phyloP scores from a whole-genome alignment of 2,797 vertebrate genomes.

The Odontamblyopus lacepedii region DNA sequence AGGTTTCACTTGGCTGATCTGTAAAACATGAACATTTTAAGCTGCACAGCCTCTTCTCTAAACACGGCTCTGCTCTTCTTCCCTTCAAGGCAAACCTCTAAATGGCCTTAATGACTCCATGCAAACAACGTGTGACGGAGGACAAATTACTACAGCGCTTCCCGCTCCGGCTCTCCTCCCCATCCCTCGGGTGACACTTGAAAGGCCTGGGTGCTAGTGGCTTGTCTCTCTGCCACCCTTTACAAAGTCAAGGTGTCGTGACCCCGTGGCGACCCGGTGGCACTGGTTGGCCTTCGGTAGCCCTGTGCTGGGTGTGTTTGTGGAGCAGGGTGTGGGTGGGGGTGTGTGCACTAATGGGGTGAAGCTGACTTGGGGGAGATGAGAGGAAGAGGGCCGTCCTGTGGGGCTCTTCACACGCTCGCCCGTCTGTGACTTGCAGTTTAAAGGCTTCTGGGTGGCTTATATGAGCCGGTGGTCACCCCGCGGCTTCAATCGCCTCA shows the following conservation, averaged over 20 bases:
- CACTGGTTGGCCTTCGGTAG: slow-evolving; percentile 39
- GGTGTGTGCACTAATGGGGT: slow-evolving; percentile 63
- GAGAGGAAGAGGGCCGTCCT: slow-evolving; percentile 67
- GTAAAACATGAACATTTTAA: slow-evolving; percentile 66
- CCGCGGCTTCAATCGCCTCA: slow-evolving; percentile 68
- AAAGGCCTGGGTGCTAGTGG: slow-evolving; percentile 63
- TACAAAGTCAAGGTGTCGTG: slow-evolving; percentile 66
- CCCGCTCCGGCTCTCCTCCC: slow-evolving; percentile 44
- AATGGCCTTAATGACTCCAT: slow-evolving; percentile 74
- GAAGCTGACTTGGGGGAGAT: slow-evolving; percentile 67
- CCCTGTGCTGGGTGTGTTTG: slow-evolving; percentile 29
- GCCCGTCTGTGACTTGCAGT: slow-evolving; percentile 65
- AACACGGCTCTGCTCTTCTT: slow-evolving; percentile 47
- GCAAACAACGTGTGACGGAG: slow-evolving; percentile 74
- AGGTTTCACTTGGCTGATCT: slow-evolving; percentile 56
- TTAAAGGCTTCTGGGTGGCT: slow-evolving; percentile 64
- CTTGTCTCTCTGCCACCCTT: slow-evolving; percentile 78
- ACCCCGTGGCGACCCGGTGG: slow-evolving; percentile 66
- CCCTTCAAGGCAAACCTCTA: slow-evolving; percentile 68
- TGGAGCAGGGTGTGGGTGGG: slow-evolving; percentile 12
- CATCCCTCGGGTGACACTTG: slow-evolving; percentile 66
- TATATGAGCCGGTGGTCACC: slow-evolving; percentile 63
- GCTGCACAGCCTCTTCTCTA: slow-evolving; percentile 30
- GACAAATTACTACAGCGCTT: slow-evolving; percentile 75
- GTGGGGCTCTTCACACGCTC: slow-evolving; percentile 59